These are phyloP conservation scores for Pluvianellus socialis DNA, from an alignment of 2,113 vertebrate genomes.

Conservation along the genomic window DNA sequence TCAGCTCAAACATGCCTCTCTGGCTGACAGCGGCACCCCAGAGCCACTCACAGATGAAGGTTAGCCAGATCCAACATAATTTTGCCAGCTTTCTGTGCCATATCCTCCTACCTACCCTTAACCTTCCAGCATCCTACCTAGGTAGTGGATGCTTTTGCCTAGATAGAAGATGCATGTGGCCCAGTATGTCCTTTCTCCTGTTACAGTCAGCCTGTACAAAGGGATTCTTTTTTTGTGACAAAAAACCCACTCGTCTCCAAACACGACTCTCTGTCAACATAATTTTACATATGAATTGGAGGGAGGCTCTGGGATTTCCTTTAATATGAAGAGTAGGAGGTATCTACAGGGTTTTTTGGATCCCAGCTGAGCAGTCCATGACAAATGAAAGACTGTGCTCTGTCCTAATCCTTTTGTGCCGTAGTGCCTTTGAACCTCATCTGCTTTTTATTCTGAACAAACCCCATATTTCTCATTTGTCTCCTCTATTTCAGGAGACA, in stretches of 20 bases:
- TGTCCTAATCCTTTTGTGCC: slow-evolving; percentile 32
- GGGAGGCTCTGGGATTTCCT: background rate
- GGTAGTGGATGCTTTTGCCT: background rate
- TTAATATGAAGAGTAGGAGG: background rate
- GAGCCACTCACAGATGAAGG: background rate
- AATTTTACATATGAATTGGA: background rate
- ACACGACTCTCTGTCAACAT: background rate
- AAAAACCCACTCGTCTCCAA: background rate
- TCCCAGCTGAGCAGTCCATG: background rate
- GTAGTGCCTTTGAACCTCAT: background rate
- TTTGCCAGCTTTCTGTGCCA: background rate
- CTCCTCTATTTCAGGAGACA: background rate
- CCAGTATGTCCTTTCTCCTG: background rate
- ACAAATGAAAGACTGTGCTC: slow-evolving; percentile 6
- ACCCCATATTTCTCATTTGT: slow-evolving; percentile 13
- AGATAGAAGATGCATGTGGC: background rate
- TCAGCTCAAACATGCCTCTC: background rate
- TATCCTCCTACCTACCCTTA: background rate
- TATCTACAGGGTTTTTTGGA: background rate
- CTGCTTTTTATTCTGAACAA: slow-evolving; percentile 19
- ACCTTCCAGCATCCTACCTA: background rate
- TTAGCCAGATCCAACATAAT: background rate
- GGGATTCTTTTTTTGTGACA: background rate
- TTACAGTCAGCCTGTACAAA: background rate
- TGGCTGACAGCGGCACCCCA: background rate